Conservation (phyloP, 2,797 vertebrate genomes). For the Sitta carolinensis region DNA sequence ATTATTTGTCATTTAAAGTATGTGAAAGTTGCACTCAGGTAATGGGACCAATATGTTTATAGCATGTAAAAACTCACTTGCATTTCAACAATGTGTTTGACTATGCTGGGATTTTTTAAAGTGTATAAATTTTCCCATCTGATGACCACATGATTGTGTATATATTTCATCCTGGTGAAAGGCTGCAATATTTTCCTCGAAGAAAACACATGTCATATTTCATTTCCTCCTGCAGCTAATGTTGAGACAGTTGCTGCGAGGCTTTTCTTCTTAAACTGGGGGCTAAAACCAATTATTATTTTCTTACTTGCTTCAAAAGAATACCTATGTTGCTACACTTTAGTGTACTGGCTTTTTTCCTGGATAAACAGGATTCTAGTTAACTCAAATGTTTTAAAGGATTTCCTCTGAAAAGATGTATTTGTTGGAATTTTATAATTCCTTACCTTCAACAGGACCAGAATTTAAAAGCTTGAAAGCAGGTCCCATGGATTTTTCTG, state of each 20-base stretch:
- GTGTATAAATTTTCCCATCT: background rate
- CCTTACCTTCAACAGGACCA: background rate
- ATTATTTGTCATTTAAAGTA: background rate
- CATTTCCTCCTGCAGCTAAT: background rate
- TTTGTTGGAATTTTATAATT: constrained; percentile 10
- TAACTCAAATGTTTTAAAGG: background rate
- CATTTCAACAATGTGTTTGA: background rate
- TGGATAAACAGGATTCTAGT: background rate
- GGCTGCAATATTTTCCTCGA: background rate
- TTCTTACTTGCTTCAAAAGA: background rate
- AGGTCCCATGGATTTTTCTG: constrained; percentile 5
- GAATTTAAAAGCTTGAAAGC: background rate
- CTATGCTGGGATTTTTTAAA: background rate
- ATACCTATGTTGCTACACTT: background rate
- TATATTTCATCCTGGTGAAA: background rate
- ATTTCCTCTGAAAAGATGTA: background rate
- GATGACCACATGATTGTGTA: background rate
- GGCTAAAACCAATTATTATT: background rate
- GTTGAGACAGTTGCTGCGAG: background rate
- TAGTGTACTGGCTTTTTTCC: background rate
- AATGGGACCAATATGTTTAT: background rate
- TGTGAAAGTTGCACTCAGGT: background rate
- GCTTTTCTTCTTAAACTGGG: background rate
- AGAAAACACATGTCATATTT: background rate
- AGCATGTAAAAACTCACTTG: background rate